Evolutionary conservation across 2,888 invertebrate species (phyloP).

Genomic region (Oligia latruncula): DNA sequence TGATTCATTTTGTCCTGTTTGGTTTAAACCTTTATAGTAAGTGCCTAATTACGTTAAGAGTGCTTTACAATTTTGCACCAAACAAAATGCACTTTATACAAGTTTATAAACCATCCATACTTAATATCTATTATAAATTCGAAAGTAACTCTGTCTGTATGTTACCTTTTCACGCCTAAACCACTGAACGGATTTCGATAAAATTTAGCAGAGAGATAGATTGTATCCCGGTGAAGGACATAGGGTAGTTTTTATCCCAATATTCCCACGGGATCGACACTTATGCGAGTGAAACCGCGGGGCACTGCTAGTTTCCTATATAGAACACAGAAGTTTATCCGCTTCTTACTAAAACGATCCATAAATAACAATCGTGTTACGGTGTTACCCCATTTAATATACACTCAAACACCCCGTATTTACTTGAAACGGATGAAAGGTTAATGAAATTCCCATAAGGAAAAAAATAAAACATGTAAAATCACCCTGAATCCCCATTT

Average conservation of each 20-base stretch:
- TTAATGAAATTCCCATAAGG: slow-evolving; percentile 45
- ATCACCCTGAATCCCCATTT: slow-evolving; percentile 43
- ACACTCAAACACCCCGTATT: slow-evolving; percentile 27
- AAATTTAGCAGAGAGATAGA: no score
- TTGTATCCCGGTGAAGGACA: no score
- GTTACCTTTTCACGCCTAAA: no score
- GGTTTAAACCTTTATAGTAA: neutral
- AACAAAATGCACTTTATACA: neutral
- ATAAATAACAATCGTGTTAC: slow-evolving; percentile 15
- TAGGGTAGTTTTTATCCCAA: no score
- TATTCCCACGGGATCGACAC: no score
- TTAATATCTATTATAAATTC: no score
- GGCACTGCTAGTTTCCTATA: neutral
- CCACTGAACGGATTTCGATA: no score
- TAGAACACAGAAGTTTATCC: neutral
- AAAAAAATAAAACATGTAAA: slow-evolving; percentile 49
- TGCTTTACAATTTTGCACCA: neutral
- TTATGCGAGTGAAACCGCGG: no score
- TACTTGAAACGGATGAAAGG: slow-evolving; percentile 26
- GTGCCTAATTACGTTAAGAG: neutral
- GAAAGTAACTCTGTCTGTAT: no score
- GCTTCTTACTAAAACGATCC: neutral
- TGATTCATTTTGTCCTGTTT: neutral
- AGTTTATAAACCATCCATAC: neutral
- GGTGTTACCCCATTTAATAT: slow-evolving; percentile 12